phyloP scores from a whole-genome alignment of 2,888 invertebrate genomes.

The Exephanes ischioxanthus region DNA sequence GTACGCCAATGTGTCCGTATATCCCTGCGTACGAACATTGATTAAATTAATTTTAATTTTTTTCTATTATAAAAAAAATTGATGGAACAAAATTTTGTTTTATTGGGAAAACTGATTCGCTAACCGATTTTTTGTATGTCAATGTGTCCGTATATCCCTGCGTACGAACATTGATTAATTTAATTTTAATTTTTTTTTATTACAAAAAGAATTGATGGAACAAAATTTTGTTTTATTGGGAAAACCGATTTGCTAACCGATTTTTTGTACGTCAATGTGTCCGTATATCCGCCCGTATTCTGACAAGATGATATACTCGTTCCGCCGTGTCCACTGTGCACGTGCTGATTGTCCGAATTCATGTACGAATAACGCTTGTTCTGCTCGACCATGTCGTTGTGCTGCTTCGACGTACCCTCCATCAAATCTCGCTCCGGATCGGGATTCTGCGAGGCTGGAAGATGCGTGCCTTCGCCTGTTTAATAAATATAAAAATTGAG shows the following conservation, averaged over 20 bases:
- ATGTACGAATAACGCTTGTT: slow-evolving; percentile 83
- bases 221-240: background rate
- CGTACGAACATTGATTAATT: too few species aligned
- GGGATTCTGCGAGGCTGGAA: slow-evolving; percentile 81
- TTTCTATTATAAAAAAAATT: background rate
- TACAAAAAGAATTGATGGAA: too few species aligned
- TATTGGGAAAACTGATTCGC: background rate
- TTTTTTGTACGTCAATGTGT: slow-evolving; percentile 84
- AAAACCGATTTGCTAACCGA: slow-evolving; percentile 53
- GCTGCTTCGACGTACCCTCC: slow-evolving; percentile 82
- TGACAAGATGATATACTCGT: slow-evolving; percentile 83
- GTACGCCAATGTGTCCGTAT: slow-evolving; percentile 83
- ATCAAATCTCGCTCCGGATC: slow-evolving; percentile 83
- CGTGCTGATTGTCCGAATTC: slow-evolving; percentile 81
- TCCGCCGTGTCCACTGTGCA: slow-evolving; percentile 79
- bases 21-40: slow-evolving; percentile 75
- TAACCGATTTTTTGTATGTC: slow-evolving; percentile 82
- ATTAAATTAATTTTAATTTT: background rate
- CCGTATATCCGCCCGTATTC: slow-evolving; percentile 82
- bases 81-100: background rate
- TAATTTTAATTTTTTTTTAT: too few species aligned
- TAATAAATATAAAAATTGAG: background rate
- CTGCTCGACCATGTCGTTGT: slow-evolving; percentile 82
- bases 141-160: slow-evolving; percentile 82
- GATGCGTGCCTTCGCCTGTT: slow-evolving; percentile 81